Evolutionary conservation across 2,888 invertebrate species (phyloP).

Genomic region (Aleiodes alternator): DNA sequence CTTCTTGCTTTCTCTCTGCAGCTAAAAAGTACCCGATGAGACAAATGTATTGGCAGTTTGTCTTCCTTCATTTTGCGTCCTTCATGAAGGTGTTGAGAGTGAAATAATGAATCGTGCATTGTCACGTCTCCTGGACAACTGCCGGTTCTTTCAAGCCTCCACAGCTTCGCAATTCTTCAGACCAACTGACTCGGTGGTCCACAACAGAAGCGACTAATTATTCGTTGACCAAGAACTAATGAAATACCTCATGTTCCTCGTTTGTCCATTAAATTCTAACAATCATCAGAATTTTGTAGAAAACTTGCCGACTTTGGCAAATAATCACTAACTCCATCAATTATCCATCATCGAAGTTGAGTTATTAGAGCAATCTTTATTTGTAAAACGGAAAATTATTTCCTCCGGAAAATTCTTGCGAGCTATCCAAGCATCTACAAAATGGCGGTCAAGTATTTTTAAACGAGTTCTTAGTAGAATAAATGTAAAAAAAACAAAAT

Average conservation of each 20-base stretch:
- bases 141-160: background rate
- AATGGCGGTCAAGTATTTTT: too few species aligned
- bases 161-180: background rate
- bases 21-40: background rate
- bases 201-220: conserved; percentile 5
- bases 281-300: too few species aligned
- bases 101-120: conserved; percentile 62
- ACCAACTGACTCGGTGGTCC: conserved; percentile 10
- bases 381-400: too few species aligned
- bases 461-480: too few species aligned
- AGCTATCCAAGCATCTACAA: too few species aligned
- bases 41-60: conserved; percentile 27
- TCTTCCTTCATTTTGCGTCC: conserved; percentile 33
- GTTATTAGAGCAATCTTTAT: too few species aligned
- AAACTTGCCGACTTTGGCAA: too few species aligned
- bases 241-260: background rate
- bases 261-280: background rate
- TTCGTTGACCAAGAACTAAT: conserved; percentile 5
- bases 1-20: too few species aligned
- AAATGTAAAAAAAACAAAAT: too few species aligned
- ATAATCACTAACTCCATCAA: too few species aligned
- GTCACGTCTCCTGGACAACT: conserved; percentile 52
- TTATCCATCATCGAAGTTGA: too few species aligned
- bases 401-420: too few species aligned
- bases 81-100: conserved; percentile 49